Percentiles rank a stretch among this genome's conserved stretches.
phyloP scores from a whole-genome alignment of 2,888 invertebrate genomes.

The Perdita meconis region DNA sequence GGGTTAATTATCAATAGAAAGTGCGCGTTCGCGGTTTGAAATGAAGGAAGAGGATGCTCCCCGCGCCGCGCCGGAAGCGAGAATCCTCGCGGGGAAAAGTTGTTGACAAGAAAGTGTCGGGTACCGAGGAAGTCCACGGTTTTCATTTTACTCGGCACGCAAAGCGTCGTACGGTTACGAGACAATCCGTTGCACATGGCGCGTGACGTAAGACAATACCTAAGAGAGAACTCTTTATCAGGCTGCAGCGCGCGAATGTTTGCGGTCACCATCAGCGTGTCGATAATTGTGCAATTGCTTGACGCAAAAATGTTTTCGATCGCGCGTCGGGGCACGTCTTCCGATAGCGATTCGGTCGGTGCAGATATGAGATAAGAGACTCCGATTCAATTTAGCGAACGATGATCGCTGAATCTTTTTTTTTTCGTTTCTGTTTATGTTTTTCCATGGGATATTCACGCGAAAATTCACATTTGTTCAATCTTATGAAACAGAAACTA shows the following conservation, averaged over 20 bases:
- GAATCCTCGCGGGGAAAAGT: neutral
- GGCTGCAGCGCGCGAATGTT: constrained; percentile 1
- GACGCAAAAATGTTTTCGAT: neutral
- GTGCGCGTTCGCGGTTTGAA: neutral
- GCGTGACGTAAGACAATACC: neutral
- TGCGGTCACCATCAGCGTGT: constrained; percentile 5
- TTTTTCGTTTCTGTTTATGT: too few relatives aligned
- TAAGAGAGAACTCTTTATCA: neutral
- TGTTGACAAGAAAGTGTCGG: neutral
- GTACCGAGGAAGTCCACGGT: neutral
- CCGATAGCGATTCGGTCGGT: too few relatives aligned
- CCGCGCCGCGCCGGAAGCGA: neutral
- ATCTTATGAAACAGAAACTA: too few relatives aligned
- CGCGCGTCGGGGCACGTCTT: neutral
- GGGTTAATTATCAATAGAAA: neutral
- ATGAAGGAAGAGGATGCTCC: neutral
- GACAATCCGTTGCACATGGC: constrained; percentile 1
- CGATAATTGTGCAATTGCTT: constrained; percentile 9
- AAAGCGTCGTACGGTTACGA: neutral
- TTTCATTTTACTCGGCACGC: neutral
- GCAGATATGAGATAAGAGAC: too few relatives aligned
- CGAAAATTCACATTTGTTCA: too few relatives aligned
- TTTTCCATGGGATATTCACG: too few relatives aligned
- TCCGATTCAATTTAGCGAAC: too few relatives aligned
- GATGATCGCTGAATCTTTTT: too few relatives aligned